Conservation (phyloP, 2,888 invertebrate species). For the Oscheius onirici region DNA sequence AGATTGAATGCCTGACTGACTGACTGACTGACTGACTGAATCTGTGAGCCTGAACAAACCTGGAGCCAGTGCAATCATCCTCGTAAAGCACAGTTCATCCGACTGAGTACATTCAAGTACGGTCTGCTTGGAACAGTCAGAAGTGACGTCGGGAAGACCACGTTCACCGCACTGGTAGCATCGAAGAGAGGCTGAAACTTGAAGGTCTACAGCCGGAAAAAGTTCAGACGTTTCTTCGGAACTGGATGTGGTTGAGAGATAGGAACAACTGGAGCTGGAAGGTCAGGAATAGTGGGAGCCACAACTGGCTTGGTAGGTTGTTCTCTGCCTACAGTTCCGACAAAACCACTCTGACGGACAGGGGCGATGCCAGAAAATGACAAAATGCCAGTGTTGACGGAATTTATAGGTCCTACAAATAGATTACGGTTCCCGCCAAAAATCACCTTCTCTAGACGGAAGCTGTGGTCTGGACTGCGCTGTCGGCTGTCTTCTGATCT, state of each 20-base stretch:
- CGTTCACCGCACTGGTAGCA: conserved; percentile 66
- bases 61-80: conserved; percentile 52
- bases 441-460: conserved; percentile 14
- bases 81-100: conserved; percentile 57
- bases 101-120: conserved; percentile 50
- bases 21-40: too few species aligned
- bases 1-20: too few species aligned
- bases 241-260: background rate
- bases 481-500: conserved; percentile 34
- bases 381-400: conserved; percentile 8
- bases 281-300: background rate
- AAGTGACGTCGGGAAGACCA: conserved; percentile 35
- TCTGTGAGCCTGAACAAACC: conserved; percentile 39
- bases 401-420: background rate
- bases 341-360: conserved; percentile 32
- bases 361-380: conserved; percentile 16
- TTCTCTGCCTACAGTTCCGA: conserved; percentile 29
- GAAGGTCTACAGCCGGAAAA: too few species aligned
- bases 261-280: background rate
- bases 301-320: background rate
- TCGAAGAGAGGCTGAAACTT: conserved; percentile 34
- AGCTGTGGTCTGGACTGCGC: conserved; percentile 31
- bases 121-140: conserved; percentile 55
- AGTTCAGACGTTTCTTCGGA: conserved; percentile 13
- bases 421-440: background rate